phyloP scores from a whole-genome alignment of 2,113 vertebrate genomes.

The Salvelinus namaycush region DNA sequence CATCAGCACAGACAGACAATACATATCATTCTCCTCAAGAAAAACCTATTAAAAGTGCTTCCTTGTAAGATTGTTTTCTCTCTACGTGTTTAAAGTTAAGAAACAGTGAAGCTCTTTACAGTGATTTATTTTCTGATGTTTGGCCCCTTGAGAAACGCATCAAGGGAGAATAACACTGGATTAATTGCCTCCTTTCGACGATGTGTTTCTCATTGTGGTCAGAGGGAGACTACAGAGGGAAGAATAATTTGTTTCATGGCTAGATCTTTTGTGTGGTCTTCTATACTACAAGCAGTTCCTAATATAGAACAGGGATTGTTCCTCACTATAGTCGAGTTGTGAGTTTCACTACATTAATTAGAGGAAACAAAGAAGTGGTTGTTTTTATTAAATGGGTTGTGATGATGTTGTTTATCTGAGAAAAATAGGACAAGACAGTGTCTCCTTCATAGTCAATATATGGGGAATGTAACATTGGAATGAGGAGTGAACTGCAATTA shows the following conservation, averaged over 20 bases:
- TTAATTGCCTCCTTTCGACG: conserved; percentile 30
- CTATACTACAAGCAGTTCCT: neutral
- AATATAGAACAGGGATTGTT: neutral
- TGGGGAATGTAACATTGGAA: neutral
- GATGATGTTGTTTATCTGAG: neutral
- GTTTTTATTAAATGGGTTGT: neutral
- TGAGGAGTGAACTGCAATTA: neutral
- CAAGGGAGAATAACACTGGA: conserved; percentile 18
- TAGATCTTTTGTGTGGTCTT: conserved; percentile 9
- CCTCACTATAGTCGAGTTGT: neutral
- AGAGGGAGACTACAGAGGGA: conserved; percentile 10
- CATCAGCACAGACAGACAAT: too few relatives aligned
- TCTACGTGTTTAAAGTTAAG: too few relatives aligned
- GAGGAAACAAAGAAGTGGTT: neutral
- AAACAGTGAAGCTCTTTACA: too few relatives aligned
- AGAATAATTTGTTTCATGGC: conserved; percentile 13
- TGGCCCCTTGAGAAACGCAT: neutral
- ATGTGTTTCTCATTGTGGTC: conserved; percentile 2
- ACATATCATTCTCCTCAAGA: too few relatives aligned
- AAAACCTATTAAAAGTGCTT: too few relatives aligned
- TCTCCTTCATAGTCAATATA: neutral
- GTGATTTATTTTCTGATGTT: neutral
- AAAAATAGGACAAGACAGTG: neutral
- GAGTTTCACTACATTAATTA: neutral
- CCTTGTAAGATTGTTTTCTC: too few relatives aligned